Conservation (phyloP, 2,888 invertebrate genomes). For the Linnaemya vulpina region DNA sequence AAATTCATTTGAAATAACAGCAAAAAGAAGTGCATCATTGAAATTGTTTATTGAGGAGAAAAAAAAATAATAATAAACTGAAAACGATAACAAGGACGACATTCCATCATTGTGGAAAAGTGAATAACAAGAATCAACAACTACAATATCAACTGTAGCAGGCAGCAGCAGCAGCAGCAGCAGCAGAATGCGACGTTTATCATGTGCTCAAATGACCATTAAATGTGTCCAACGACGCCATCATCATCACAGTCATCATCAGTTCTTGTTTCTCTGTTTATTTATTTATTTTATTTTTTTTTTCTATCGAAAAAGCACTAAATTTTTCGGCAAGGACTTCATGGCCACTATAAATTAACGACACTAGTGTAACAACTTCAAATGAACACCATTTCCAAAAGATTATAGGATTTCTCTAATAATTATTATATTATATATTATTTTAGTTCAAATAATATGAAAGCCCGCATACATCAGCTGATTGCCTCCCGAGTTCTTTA, state of each 20-base stretch:
- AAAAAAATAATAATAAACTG: neutral
- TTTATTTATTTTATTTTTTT: neutral
- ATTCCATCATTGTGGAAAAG: conserved; percentile 70
- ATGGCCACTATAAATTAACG: conserved; percentile 60
- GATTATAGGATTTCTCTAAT: no score
- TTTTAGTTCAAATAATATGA: no score
- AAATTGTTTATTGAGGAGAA: conserved; percentile 29
- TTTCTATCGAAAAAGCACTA: conserved; percentile 51
- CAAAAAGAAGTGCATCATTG: conserved; percentile 66
- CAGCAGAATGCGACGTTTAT: conserved; percentile 81
- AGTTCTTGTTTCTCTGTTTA: conserved; percentile 32
- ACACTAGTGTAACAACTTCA: conserved; percentile 23
- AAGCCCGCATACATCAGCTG: no score
- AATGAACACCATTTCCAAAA: conserved; percentile 33
- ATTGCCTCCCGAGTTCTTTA: no score
- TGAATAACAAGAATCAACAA: conserved; percentile 53
- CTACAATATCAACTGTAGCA: conserved; percentile 53
- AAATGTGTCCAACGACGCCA: conserved; percentile 80
- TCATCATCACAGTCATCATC: conserved; percentile 72
- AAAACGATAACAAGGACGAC: conserved; percentile 67
- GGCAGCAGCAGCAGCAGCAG: conserved; percentile 73
- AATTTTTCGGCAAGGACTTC: conserved; percentile 62
- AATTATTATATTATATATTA: no score
- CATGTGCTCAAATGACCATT: conserved; percentile 83
- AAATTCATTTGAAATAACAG: conserved; percentile 53